A percentile compares a stretch with the other conserved stretches of the same genome.
Evolutionary conservation across 2,113 vertebrate species (phyloP).

Genomic region (Pogonocichla stellata): DNA sequence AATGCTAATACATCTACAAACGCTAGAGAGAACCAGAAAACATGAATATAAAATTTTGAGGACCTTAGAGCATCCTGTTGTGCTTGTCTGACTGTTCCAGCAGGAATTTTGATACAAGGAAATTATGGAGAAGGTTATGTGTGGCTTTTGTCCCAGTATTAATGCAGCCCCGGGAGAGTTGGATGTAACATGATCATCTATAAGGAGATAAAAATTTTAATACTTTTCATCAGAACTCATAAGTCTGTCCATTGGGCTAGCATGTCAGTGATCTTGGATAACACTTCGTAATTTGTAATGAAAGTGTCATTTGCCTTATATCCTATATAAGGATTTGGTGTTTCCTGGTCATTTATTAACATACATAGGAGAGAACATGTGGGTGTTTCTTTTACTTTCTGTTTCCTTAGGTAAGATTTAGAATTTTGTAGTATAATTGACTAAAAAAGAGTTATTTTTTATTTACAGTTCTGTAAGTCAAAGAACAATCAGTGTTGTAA

Average conservation of each 20-base stretch:
- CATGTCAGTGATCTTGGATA: background rate
- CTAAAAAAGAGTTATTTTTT: background rate
- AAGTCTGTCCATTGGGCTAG: background rate
- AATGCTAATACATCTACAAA: background rate
- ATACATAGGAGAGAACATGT: rapidly evolving
- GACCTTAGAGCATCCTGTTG: background rate
- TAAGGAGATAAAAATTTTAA: background rate
- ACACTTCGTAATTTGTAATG: background rate
- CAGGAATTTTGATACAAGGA: background rate
- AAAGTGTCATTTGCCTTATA: background rate
- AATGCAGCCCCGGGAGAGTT: background rate
- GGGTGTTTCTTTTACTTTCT: background rate
- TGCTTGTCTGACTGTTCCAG: background rate
- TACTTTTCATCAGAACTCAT: background rate
- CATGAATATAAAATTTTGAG: background rate
- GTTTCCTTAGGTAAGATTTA: background rate
- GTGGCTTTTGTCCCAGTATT: background rate
- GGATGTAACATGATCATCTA: background rate
- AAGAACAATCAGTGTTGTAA: background rate
- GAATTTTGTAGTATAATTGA: background rate
- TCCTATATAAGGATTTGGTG: background rate
- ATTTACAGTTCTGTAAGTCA: background rate
- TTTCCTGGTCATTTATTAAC: background rate
- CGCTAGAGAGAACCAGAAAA: background rate
- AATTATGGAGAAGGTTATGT: background rate